Percentiles rank a stretch among this genome's conserved stretches.
These are phyloP conservation scores for Macrotus californicus DNA, from an alignment of 2,113 vertebrate genomes.

Conservation along the genomic window DNA sequence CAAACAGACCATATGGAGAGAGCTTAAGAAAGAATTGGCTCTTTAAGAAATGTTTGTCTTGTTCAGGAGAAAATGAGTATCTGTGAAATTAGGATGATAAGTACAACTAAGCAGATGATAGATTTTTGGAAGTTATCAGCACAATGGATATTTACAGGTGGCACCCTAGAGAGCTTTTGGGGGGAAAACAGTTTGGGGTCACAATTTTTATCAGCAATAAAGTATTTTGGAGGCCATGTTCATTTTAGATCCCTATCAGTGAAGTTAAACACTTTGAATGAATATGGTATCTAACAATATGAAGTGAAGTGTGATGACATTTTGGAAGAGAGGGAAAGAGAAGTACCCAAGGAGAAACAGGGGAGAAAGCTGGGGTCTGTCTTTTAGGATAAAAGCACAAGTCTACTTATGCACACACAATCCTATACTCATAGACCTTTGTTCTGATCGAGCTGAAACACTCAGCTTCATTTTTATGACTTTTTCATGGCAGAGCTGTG, in stretches of 20 bases:
- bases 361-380: background rate
- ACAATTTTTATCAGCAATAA: background rate
- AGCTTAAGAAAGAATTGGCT: slow-evolving; percentile 29
- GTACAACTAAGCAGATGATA: slow-evolving; percentile 11
- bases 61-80: slow-evolving; percentile 48
- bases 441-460: background rate
- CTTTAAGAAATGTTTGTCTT: slow-evolving; percentile 37
- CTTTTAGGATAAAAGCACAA: background rate
- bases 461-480: background rate
- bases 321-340: background rate
- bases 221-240: slow-evolving; percentile 11
- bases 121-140: slow-evolving; percentile 35
- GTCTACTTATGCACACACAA: background rate
- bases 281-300: background rate
- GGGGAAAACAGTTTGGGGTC: background rate
- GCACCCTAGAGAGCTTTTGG: background rate
- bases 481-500: background rate
- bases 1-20: background rate
- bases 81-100: slow-evolving; percentile 39
- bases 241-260: background rate
- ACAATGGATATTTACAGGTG: background rate
- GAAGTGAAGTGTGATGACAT: background rate
- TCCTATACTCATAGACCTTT: background rate
- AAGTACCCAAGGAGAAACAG: background rate
- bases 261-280: background rate